Base-by-base conservation (phyloP, 2,888 invertebrate species). In the Diarsia rubi region DNA sequence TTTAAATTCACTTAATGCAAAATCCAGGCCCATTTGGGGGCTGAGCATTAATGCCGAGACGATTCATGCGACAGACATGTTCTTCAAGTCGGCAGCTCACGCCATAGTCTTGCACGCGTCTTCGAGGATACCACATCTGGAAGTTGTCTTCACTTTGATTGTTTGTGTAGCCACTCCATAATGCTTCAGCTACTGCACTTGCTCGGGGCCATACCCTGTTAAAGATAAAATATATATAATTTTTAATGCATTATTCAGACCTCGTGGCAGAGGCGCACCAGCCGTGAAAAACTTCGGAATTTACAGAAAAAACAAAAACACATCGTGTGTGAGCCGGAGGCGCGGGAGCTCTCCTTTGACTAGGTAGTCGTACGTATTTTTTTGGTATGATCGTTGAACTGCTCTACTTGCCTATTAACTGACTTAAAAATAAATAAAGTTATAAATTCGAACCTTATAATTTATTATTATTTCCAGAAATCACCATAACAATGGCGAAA, bases 11-110 rank as follows among this genome's bases (percentile, higher is more conserved):
- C n/a, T 45, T 24, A 21, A 79, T 54, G 19, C 85, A 88, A 90
- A 96, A 98, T 54, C 98, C 97, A 0, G 98, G 97, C 0, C 98
- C 98, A 88, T 97, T 97, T 2, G 97, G 97, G 0, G 98, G 98
- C 88, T 98, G 97, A 0, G 98, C 98, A 3, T 94, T 95, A 71
- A 98, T 97, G 0, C 98, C 98, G 62, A 98, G 95, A 24, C 97
- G 95, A 83, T 97, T 97, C 97, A 98, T 97, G 65, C 98, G 95
- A 90, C 98, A 98, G 68, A 91, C 84, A 95, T 95, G 88, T 88
- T 94, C 93, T 86, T 95, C 92, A 0, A 93, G 80, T 4, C 94
- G 91, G 88, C 91, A 65, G 86, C 95, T 79, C 90, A 90, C 84
- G 80, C 86, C 77, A 0, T 21, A 19, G 1, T 94, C 54, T 44